Conservation (phyloP, 2,113 vertebrate species). For the Vidua macroura region DNA sequence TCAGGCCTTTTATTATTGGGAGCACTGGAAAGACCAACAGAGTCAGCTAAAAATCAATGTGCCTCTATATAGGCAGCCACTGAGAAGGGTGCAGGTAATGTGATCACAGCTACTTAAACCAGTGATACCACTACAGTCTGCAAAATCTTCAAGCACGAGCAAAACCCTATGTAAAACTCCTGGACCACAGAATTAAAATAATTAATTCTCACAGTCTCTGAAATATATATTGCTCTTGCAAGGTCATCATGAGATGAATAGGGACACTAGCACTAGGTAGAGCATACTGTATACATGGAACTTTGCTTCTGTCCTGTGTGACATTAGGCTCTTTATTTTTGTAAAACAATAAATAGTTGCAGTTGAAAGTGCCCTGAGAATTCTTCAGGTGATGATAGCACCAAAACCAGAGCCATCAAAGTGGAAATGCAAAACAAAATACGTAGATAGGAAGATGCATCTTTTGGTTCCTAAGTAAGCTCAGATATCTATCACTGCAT, state of each 20-base stretch:
- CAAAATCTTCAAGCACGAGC: not conserved
- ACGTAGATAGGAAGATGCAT: not conserved
- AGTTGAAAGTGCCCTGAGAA: not conserved
- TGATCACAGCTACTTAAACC: constrained; percentile 20
- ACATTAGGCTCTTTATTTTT: not conserved
- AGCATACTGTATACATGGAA: not conserved
- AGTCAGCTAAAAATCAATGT: constrained; percentile 46
- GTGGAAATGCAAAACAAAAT: not conserved
- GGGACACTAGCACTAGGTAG: not conserved
- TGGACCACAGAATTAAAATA: not conserved
- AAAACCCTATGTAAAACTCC: not conserved
- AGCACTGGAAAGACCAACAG: not conserved
- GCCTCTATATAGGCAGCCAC: not conserved
- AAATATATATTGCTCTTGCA: not conserved
- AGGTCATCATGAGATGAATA: not conserved
- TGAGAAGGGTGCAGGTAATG: constrained; percentile 7
- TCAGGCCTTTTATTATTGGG: not conserved
- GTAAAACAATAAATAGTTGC: not conserved
- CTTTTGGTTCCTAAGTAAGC: not conserved
- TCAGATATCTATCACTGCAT: not conserved
- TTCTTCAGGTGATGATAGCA: not conserved
- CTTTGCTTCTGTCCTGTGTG: not conserved
- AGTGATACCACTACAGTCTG: not conserved
- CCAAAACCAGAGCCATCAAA: not conserved
- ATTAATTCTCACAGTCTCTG: not conserved